These are phyloP conservation scores for Macropodus opercularis DNA, from an alignment of 2,797 vertebrate genomes.

Conservation along the genomic window DNA sequence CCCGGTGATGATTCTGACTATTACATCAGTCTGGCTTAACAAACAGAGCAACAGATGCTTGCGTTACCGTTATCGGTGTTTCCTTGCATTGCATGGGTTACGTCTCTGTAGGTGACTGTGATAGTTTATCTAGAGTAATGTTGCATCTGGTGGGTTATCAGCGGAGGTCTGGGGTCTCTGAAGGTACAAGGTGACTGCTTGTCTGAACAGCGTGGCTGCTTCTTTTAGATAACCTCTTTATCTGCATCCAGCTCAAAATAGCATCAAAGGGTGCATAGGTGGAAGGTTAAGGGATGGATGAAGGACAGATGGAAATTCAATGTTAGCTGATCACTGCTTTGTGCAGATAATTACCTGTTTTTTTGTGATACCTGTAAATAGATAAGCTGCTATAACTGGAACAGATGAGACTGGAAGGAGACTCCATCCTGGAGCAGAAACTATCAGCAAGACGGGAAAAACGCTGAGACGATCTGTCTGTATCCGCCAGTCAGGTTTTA, in stretches of 20 bases:
- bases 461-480: conserved; percentile 2
- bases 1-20: background rate
- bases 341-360: background rate
- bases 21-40: background rate
- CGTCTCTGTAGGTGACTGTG: conserved; percentile 36
- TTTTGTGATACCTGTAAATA: background rate
- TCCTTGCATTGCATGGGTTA: conserved; percentile 2
- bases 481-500: conserved; percentile 7
- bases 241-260: conserved; percentile 59
- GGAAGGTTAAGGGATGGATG: conserved; percentile 11
- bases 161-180: conserved; percentile 42
- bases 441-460: conserved; percentile 33
- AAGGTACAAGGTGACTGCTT: conserved; percentile 62
- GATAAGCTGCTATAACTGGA: background rate
- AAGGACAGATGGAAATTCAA: conserved; percentile 1
- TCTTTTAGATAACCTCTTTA: conserved; percentile 68
- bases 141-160: conserved; percentile 68
- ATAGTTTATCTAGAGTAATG: conserved; percentile 63
- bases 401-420: conserved; percentile 11
- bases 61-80: conserved; percentile 24
- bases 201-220: conserved; percentile 53
- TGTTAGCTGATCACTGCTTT: background rate
- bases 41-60: conserved; percentile 2
- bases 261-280: conserved; percentile 46
- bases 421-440: conserved; percentile 12